phyloP scores from a whole-genome alignment of 2,113 vertebrate genomes.

The Physeter macrocephalus region DNA sequence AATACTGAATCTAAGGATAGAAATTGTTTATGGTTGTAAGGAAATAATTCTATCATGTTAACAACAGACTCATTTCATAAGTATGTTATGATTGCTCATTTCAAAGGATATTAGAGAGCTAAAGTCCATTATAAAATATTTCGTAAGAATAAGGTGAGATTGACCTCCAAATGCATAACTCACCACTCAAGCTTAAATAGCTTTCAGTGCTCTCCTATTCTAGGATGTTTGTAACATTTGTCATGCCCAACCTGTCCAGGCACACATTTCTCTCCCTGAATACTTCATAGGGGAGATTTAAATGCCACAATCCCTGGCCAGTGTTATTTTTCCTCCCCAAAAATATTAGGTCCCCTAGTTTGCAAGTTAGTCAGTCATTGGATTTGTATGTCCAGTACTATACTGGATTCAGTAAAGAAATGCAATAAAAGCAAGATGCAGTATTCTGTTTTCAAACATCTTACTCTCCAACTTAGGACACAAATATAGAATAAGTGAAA shows the following conservation, averaged over 20 bases:
- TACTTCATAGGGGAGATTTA: neutral
- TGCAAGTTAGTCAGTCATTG: neutral
- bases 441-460: neutral
- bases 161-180: neutral
- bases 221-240: neutral
- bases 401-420: neutral
- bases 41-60: constrained; percentile 10
- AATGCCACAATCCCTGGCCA: neutral
- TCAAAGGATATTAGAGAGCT: neutral
- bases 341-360: neutral
- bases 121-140: neutral
- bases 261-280: neutral
- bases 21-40: constrained; percentile 46
- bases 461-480: neutral
- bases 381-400: neutral
- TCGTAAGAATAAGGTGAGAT: neutral
- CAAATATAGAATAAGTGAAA: neutral
- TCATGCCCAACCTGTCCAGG: neutral
- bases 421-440: neutral
- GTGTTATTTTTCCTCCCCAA: neutral
- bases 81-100: neutral
- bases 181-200: neutral
- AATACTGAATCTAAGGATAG: constrained; percentile 35
- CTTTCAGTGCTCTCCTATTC: neutral
- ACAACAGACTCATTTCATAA: constrained; percentile 35